Evolutionary conservation across 2,888 invertebrate species (phyloP).

Genomic region (Clostera curtula): DNA sequence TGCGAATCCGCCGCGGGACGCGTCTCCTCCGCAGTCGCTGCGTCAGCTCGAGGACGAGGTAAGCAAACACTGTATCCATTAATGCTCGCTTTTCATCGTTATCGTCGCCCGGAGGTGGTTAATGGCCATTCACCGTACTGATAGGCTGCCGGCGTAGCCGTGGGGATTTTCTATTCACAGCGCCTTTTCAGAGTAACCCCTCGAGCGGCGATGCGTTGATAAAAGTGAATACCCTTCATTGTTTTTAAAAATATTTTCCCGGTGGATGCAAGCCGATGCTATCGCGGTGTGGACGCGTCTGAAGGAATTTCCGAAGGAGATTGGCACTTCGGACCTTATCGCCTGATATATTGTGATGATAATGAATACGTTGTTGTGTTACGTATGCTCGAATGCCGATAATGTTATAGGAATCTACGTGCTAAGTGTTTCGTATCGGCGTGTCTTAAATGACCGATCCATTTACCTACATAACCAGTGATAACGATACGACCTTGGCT

Average conservation of each 20-base stretch:
- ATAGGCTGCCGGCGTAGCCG: slow-evolving; percentile 52
- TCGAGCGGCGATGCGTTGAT: slow-evolving; percentile 63
- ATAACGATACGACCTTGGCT: too few species aligned
- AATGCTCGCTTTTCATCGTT: slow-evolving; percentile 55
- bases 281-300: slow-evolving; percentile 37
- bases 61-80: slow-evolving; percentile 51
- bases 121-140: slow-evolving; percentile 62
- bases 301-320: slow-evolving; percentile 45
- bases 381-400: slow-evolving; percentile 23
- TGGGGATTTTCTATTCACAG: slow-evolving; percentile 53
- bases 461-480: too few species aligned
- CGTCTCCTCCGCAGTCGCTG: slow-evolving; percentile 58
- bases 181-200: slow-evolving; percentile 53
- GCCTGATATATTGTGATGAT: slow-evolving; percentile 30
- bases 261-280: slow-evolving; percentile 48
- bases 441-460: too few species aligned
- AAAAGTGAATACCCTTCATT: slow-evolving; percentile 65
- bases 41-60: slow-evolving; percentile 62
- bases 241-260: slow-evolving; percentile 64
- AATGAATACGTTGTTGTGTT: slow-evolving; percentile 25
- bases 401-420: slow-evolving; percentile 4
- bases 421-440: slow-evolving; percentile 5
- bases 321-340: slow-evolving; percentile 46
- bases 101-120: slow-evolving; percentile 68
- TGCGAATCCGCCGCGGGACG: slow-evolving; percentile 51